phyloP scores from a whole-genome alignment of 2,888 invertebrate genomes.

The Hofmannophila pseudospretella region DNA sequence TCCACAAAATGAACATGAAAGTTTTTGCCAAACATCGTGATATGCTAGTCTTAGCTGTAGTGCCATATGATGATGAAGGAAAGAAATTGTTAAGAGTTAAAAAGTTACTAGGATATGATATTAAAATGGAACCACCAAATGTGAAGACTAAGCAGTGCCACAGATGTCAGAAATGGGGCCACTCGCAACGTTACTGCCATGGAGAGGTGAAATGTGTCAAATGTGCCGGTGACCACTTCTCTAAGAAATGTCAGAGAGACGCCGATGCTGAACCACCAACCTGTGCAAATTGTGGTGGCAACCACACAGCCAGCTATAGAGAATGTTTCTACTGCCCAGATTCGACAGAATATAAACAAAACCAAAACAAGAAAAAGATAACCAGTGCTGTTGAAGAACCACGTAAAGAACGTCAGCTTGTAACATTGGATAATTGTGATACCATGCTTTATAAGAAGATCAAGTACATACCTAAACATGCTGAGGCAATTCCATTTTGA shows the following conservation, averaged over 20 bases:
- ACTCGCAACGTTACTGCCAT: conserved; percentile 51
- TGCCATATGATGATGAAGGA: conserved; percentile 36
- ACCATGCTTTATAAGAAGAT: conserved; percentile 5
- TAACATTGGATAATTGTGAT: conserved; percentile 11
- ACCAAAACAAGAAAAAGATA: conserved; percentile 12
- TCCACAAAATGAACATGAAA: conserved; percentile 44
- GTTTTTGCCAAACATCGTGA: conserved; percentile 23
- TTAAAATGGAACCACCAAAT: conserved; percentile 44
- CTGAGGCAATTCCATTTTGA: conserved; percentile 5
- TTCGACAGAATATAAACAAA: conserved; percentile 19
- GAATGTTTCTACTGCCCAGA: conserved; percentile 34
- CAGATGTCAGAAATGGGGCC: conserved; percentile 62
- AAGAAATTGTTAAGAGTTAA: conserved; percentile 31
- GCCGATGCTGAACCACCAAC: conserved; percentile 29
- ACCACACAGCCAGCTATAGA: conserved; percentile 47
- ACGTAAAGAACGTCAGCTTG: background rate
- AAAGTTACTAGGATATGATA: conserved; percentile 32
- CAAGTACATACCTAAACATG: conserved; percentile 1
- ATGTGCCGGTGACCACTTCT: conserved; percentile 50
- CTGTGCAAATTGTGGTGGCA: conserved; percentile 49
- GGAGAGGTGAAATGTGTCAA: conserved; percentile 50
- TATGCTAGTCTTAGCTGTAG: conserved; percentile 37
- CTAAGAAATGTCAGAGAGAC: conserved; percentile 38
- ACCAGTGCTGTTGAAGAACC: background rate
- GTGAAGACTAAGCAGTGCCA: conserved; percentile 47